phyloP scores from a whole-genome alignment of 2,888 invertebrate species.

The Diloba caeruleocephala region DNA sequence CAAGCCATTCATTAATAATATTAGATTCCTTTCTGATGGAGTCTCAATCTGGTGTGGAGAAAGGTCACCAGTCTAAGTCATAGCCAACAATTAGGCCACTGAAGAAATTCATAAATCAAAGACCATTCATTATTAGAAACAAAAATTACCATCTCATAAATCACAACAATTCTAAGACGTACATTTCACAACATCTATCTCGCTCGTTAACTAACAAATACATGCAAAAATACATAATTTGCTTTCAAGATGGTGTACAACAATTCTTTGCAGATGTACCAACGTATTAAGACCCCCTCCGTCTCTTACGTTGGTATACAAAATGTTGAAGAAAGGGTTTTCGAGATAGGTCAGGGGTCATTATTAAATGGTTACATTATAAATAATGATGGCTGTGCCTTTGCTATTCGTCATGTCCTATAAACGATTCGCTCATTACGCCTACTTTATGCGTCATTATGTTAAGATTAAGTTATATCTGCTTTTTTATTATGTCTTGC shows the following conservation, averaged over 20 bases:
- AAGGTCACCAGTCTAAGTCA: too few species aligned
- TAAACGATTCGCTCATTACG: constrained; percentile 81
- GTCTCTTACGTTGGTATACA: constrained; percentile 14
- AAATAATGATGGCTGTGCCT: constrained; percentile 75
- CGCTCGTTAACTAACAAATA: constrained; percentile 59
- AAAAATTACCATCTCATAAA: constrained; percentile 21
- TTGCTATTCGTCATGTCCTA: constrained; percentile 74
- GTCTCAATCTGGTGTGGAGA: too few species aligned
- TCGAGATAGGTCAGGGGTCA: constrained; percentile 51
- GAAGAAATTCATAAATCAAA: too few species aligned
- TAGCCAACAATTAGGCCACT: too few species aligned
- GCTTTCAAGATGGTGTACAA: constrained; percentile 74
- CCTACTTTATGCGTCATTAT: constrained; percentile 33
- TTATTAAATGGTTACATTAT: constrained; percentile 67
- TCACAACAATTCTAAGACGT: neutral
- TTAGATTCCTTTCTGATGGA: too few species aligned
- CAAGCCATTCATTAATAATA: too few species aligned
- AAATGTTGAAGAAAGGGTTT: constrained; percentile 8
- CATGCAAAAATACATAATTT: constrained; percentile 73
- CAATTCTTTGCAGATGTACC: constrained; percentile 72
- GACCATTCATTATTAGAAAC: too few species aligned
- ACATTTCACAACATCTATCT: constrained; percentile 39
- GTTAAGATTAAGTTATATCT: constrained; percentile 31
- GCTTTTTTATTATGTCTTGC: too few species aligned
- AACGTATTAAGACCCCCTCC: constrained; percentile 55